phyloP scores from a whole-genome alignment of 2,888 invertebrate species.

The Eurytoma adleriae region DNA sequence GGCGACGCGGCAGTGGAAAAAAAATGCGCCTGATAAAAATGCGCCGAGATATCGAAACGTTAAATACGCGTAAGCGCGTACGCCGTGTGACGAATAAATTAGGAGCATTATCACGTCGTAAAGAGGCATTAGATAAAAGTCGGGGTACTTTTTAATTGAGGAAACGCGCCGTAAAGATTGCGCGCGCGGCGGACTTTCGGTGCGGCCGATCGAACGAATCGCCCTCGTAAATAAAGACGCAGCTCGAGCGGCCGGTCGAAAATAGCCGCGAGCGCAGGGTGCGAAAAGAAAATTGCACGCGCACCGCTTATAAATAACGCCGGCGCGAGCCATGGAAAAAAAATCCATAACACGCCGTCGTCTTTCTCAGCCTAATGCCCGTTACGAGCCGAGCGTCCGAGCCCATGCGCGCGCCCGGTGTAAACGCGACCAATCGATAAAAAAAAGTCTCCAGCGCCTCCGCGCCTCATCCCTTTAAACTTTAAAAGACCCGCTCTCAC shows the following conservation, averaged over 20 bases:
- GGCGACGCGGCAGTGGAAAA: background rate
- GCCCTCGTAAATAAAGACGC: background rate
- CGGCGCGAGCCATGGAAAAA: background rate
- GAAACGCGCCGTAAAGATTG: too few relatives aligned
- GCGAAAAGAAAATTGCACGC: constrained; percentile 14
- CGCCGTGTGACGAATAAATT: too few relatives aligned
- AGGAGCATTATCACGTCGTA: too few relatives aligned
- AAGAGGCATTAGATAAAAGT: too few relatives aligned
- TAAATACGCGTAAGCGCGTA: background rate
- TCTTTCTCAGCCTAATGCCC: background rate
- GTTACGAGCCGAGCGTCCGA: background rate
- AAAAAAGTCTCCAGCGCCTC: background rate
- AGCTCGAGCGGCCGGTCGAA: background rate
- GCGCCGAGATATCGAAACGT: background rate
- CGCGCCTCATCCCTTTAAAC: constrained; percentile 33
- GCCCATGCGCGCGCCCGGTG: background rate
- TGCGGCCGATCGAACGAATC: too few relatives aligned
- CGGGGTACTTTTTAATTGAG: too few relatives aligned
- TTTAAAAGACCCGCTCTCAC: constrained; percentile 30
- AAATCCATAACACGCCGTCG: constrained; percentile 3
- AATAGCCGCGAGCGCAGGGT: constrained; percentile 2
- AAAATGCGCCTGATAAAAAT: background rate
- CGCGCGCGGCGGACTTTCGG: too few relatives aligned
- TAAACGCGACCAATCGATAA: background rate
- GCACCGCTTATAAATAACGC: background rate